phyloP scores from a whole-genome alignment of 1,140 invertebrate species.

The Pararge aegeria region DNA sequence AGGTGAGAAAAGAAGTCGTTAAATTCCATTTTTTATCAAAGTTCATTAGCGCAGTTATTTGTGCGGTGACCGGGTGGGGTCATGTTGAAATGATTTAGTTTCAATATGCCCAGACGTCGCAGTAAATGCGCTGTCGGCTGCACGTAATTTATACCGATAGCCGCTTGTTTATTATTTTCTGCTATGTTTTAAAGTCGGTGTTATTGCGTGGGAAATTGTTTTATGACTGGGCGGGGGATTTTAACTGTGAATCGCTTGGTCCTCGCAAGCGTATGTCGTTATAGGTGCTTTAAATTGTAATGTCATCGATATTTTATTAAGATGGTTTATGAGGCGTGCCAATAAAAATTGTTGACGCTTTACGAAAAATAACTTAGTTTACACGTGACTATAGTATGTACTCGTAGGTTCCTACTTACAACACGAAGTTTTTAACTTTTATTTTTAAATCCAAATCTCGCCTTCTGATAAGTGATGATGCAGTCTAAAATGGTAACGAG shows the following conservation, averaged over 20 bases:
- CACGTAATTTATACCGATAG: slow-evolving; percentile 61
- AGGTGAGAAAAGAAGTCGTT: background rate
- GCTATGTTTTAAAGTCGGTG: slow-evolving; percentile 52
- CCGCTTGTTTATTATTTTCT: slow-evolving; percentile 57
- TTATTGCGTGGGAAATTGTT: slow-evolving; percentile 57
- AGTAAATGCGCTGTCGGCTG: slow-evolving; percentile 55
- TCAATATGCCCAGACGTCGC: slow-evolving; percentile 57
- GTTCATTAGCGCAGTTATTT: slow-evolving; percentile 64
- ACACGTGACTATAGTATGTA: too few relatives aligned
- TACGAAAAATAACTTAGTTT: too few relatives aligned
- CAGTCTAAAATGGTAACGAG: too few relatives aligned
- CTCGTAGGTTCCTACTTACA: too few relatives aligned
- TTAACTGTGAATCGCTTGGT: slow-evolving; percentile 16
- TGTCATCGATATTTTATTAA: slow-evolving; percentile 6
- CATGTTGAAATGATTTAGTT: slow-evolving; percentile 69
- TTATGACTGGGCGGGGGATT: slow-evolving; percentile 34
- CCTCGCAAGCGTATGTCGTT: slow-evolving; percentile 14
- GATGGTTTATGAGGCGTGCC: background rate
- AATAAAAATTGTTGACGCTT: too few relatives aligned
- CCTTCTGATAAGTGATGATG: too few relatives aligned
- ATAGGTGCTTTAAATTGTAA: slow-evolving; percentile 9
- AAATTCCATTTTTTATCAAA: slow-evolving; percentile 54
- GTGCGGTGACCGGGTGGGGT: slow-evolving; percentile 44
- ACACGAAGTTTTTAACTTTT: too few relatives aligned
- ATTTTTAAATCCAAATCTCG: too few relatives aligned